These are phyloP conservation scores for Andrena chrysosceles DNA, from an alignment of 2,888 invertebrate species.

Conservation along the genomic window DNA sequence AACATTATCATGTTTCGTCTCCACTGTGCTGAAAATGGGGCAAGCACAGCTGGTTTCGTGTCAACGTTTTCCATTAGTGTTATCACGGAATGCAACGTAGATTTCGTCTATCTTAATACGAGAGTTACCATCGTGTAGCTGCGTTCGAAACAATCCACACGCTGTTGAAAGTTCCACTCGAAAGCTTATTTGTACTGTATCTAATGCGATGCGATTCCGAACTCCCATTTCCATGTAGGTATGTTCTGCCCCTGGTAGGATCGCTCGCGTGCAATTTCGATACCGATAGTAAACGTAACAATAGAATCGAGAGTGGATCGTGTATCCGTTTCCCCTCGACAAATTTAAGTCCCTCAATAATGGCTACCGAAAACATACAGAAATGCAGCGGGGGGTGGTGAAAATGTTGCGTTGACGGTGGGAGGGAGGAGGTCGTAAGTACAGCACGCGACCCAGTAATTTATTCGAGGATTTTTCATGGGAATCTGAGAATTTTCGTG, in stretches of 20 bases:
- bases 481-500: slow-evolving; percentile 48
- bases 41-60: neutral
- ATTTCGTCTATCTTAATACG: neutral
- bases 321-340: slow-evolving; percentile 57
- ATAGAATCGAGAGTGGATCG: slow-evolving; percentile 37
- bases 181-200: slow-evolving; percentile 44
- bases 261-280: slow-evolving; percentile 35
- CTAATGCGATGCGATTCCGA: slow-evolving; percentile 40
- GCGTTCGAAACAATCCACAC: slow-evolving; percentile 27
- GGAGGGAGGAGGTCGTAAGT: slow-evolving; percentile 11
- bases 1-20: neutral
- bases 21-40: neutral
- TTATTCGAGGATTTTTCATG: slow-evolving; percentile 47
- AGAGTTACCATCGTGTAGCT: neutral
- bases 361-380: slow-evolving; percentile 26
- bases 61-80: neutral
- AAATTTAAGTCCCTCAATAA: slow-evolving; percentile 62
- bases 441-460: slow-evolving; percentile 35
- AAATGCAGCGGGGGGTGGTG: slow-evolving; percentile 9
- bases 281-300: slow-evolving; percentile 54
- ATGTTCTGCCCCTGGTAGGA: slow-evolving; percentile 49
- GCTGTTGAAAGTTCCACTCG: slow-evolving; percentile 27
- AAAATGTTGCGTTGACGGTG: slow-evolving; percentile 14
- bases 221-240: slow-evolving; percentile 57
- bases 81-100: neutral